A percentile compares a stretch with the other conserved stretches of the same genome.
Conservation (phyloP, 2,113 vertebrate genomes). For the Leucopsar rothschildi region DNA sequence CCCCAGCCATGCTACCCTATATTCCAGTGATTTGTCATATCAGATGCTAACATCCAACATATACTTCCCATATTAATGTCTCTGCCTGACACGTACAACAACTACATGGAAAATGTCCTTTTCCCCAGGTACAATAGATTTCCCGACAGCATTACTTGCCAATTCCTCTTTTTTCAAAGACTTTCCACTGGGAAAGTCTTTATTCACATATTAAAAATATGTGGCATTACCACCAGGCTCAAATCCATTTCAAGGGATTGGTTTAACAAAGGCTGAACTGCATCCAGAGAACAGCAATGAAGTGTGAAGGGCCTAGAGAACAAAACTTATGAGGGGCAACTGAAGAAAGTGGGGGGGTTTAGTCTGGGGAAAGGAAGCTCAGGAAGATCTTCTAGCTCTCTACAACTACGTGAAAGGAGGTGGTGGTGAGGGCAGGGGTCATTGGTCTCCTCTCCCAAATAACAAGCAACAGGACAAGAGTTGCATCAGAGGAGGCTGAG, state of each 20-base stretch:
- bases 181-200: not conserved
- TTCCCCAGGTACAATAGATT: not conserved
- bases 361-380: not conserved
- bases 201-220: not conserved
- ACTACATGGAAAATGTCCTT: not conserved
- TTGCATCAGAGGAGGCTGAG: not conserved
- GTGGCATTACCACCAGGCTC: not conserved
- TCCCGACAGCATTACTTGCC: not conserved
- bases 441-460: not conserved
- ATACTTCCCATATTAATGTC: not conserved
- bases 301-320: not conserved
- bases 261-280: not conserved
- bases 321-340: not conserved
- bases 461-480: not conserved
- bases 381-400: not conserved
- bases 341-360: not conserved
- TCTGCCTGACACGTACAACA: not conserved
- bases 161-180: not conserved
- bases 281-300: not conserved
- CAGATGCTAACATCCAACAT: not conserved
- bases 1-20: not conserved
- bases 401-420: not conserved
- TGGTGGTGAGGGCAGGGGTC: rapidly evolving
- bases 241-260: not conserved
- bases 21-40: not conserved